Base-by-base conservation (phyloP, 2,113 vertebrate genomes). In the Oxygymnocypris stewartii region DNA sequence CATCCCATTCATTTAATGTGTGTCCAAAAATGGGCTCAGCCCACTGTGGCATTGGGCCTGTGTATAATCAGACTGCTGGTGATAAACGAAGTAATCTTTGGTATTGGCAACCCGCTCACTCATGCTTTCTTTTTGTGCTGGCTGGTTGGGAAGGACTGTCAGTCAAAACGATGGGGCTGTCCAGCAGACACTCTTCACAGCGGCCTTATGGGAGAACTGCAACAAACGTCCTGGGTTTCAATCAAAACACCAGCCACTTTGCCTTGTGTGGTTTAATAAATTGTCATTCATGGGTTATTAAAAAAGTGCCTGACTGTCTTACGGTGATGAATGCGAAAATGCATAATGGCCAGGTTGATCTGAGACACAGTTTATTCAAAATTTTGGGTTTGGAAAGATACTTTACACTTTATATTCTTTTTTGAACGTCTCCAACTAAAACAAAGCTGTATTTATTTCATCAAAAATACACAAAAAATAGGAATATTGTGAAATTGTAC, bases 1-100 rank as follows among this genome's bases (percentile, higher is more conserved):
- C 85, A 87, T 37, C 82, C 49, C 20, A 79, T 76, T 90, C 82
- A 91, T 86, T 80, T 80, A 80, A 59, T 80, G 49, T 28, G 49
- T 28, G 47, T 61, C 65, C 77, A 71, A 23, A 40, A 73, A 25
- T 44, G 63, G 47, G 63, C 49, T 40, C 31, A 28, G 59, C 13
- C 7, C 31, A 42, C 47, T 40, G 61, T 65, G 42, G 59, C 59
- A 35, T 13, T 49, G 23, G 61, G 44, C 16, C 40, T 57, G n/a
- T 76, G 25, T 75, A 71, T 49, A 84, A 84, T 84, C 82, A 73
- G 82, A 74, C 49, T 74, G 47, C 49, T 73, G 71, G 79, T 82
- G 85, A 76, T 75, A 63, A 63, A 86, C 51, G 20, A 75, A 61
- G 79, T 73, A 63, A 31, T 63, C 67, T 67, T 9, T 1, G 9